Evolutionary conservation across 2,113 vertebrate species (phyloP).

Genomic region (Haplochromis vanheusdeni): DNA sequence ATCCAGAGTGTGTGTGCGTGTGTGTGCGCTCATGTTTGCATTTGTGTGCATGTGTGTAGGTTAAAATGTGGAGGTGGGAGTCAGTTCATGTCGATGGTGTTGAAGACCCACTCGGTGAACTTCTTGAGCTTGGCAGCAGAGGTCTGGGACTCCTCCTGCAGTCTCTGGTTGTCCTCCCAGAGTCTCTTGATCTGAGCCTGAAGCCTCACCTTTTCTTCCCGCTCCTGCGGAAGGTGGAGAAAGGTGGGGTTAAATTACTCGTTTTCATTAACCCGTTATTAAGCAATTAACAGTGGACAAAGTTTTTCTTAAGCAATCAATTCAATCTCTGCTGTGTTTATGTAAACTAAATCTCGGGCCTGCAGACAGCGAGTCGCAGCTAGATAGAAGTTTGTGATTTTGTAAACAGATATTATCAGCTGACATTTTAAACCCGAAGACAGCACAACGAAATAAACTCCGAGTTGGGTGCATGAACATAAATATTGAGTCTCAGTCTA

Average conservation of each 20-base stretch:
- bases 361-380: background rate
- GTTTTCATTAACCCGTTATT: background rate
- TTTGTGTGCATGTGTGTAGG: background rate
- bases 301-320: background rate
- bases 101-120: constrained; percentile 99
- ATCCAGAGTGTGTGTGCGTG: background rate
- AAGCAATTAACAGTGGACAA: background rate
- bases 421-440: background rate
- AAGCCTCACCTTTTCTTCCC: constrained; percentile 89
- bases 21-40: background rate
- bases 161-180: constrained; percentile 93
- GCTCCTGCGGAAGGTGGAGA: constrained; percentile 73
- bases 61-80: background rate
- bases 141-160: constrained; percentile 95
- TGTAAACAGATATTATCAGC: background rate
- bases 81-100: constrained; percentile 99
- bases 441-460: background rate
- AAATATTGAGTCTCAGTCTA: background rate
- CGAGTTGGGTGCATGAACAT: background rate
- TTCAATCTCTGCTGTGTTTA: background rate
- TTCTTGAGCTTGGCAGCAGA: constrained; percentile 97
- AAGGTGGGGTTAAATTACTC: background rate
- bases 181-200: constrained; percentile 92
- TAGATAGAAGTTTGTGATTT: background rate
- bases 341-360: background rate